Evolutionary conservation across 64 coral and sea anemone genomes (phyloP).

Genomic region (Pachyseris speciosa): DNA sequence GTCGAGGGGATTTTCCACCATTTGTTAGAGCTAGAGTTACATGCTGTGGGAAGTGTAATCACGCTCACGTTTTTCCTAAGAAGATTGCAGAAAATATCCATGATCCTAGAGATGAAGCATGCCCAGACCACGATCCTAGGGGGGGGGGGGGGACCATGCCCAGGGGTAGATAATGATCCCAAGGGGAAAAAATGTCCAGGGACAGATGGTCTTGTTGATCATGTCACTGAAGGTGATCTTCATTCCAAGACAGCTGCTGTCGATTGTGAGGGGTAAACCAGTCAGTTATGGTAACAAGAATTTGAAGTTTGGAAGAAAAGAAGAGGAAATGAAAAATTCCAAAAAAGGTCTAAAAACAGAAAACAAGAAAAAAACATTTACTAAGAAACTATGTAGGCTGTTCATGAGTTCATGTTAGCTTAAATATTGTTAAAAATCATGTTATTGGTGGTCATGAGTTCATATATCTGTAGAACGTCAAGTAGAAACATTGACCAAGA

Average conservation of each 20-base stretch:
- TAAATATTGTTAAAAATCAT: background rate
- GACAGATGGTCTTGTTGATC: background rate
- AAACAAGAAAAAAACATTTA: background rate
- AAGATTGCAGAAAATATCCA: background rate
- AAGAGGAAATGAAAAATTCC: background rate
- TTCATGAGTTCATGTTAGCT: slow-evolving; percentile 7
- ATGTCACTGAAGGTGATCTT: background rate
- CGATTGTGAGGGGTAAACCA: background rate
- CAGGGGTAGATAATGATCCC: background rate
- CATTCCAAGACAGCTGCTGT: background rate
- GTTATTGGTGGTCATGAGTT: background rate
- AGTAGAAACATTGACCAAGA: background rate
- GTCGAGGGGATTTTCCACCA: background rate
- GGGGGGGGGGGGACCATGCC: too few relatives aligned
- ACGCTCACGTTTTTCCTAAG: background rate
- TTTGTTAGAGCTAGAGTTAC: background rate
- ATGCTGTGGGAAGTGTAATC: background rate
- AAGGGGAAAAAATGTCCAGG: background rate
- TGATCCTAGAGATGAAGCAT: background rate
- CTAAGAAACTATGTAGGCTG: background rate
- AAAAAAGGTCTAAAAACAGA: too few relatives aligned
- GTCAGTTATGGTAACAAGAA: background rate
- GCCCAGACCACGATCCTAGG: background rate
- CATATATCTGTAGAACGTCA: background rate
- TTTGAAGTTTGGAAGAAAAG: background rate